A percentile compares a stretch with the other conserved stretches of the same genome.
These are phyloP conservation scores for Glaucopsyche alexis DNA, from an alignment of 2,888 invertebrate genomes.

Conservation along the genomic window DNA sequence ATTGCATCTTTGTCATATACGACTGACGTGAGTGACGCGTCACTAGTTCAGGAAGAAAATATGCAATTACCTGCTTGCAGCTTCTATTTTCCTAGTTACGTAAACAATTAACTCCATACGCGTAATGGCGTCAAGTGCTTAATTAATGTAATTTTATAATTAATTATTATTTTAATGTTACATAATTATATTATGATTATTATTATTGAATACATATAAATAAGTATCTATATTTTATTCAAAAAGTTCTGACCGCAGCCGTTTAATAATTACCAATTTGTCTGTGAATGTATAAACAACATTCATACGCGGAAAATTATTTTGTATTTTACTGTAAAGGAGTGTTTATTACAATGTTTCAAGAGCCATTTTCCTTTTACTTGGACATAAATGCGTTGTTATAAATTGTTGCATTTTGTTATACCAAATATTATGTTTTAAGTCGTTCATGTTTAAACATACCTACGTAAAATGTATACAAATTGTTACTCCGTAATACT, in stretches of 20 bases:
- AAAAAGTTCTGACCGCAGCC: not conserved
- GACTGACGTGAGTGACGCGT: slow-evolving; percentile 30
- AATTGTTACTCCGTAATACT: too few relatives aligned
- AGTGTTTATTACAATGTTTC: too few relatives aligned
- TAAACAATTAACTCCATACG: slow-evolving; percentile 15
- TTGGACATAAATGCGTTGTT: too few relatives aligned
- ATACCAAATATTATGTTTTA: too few relatives aligned
- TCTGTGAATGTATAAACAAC: not conserved
- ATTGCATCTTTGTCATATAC: slow-evolving; percentile 29
- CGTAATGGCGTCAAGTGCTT: not conserved
- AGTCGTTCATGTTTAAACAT: too few relatives aligned
- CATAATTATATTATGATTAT: too few relatives aligned
- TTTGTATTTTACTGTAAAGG: too few relatives aligned
- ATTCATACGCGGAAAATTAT: too few relatives aligned
- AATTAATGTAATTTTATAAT: not conserved
- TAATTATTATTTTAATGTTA: not conserved
- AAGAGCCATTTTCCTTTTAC: too few relatives aligned
- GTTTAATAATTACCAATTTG: not conserved
- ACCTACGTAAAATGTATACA: too few relatives aligned
- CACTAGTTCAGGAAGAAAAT: slow-evolving; percentile 36
- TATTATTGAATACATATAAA: not conserved
- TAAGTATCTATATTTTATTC: not conserved
- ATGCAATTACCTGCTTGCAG: not conserved
- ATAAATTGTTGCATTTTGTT: too few relatives aligned
- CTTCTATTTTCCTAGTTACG: slow-evolving; percentile 18